Evolutionary conservation across 2,113 vertebrate species (phyloP), one percentile per base, ranked within the genome.

Genomic region (Sciurus niger): DNA sequence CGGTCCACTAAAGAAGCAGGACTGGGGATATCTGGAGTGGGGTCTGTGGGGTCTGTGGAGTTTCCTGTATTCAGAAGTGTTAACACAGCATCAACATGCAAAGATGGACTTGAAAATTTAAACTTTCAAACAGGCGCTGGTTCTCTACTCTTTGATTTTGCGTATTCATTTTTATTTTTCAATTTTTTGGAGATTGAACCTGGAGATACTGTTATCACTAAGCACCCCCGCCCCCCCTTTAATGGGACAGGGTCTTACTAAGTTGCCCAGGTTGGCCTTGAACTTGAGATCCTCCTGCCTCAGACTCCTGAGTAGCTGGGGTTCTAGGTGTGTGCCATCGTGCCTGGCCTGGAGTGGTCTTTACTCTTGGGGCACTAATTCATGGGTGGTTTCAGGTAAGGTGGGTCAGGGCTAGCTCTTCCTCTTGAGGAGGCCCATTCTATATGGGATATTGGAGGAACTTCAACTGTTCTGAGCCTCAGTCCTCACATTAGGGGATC

Each of bases 51-150:
- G 40, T 37, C 37, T 37, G 37, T 37, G 37, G 37, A 37, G 43
- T 43, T 30, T 8, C 30, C 0, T 0, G 40, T 77, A 30, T 28
- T 8, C 40, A 28, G 10, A 37, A 34, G 0, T 1, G 11, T 11
- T 18, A 40, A 58, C 9, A 3, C 3, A 40, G 22, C 63, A n/a
- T 51, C 37, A 76, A 51, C 34, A 30, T 14, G 40, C 74, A 72
- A 3, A 22, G 37, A 30, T 2, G 9, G 70, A 24, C 68, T 9
- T 51, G 53, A n/a, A 74, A 34, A 51, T 1, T 2, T 24, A 74
- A 53, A 28, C 65, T 43, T 68, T 37, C 51, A 34, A 32, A 30
- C 8, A 10, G 24, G 40, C 17, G 10, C 17, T 4, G 51, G 5
- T 7, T 37, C 60, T 34, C 58, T 14, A 28, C 16, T 77, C 58